Base-by-base conservation (phyloP, 1,140 invertebrate species). In the Aphaenogaster floridana region DNA sequence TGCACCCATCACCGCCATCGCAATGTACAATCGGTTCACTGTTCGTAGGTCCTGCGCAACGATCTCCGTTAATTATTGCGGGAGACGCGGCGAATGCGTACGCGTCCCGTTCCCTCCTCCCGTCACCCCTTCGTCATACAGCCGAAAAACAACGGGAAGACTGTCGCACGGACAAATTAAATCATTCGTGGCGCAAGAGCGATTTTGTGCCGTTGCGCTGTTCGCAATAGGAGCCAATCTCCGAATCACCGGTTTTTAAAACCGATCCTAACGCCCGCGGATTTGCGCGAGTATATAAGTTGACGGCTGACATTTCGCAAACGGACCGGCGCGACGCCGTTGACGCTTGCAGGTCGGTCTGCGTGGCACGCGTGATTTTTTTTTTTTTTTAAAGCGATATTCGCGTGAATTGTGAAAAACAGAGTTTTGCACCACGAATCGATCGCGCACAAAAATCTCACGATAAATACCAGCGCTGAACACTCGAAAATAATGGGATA, bases 11-110 rank as follows among this genome's bases (percentile, higher is more conserved):
- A 54, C 59, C 36, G 54, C 54, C 88, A 50, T 69, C 45, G 66
- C 66, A 74, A 85, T 88, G 89, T 81, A 90, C 89, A 90, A 91
- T 91, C 89, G 85, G 86, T 91, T 88, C 81, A 85, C 76, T 71
- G 86, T 85, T 88, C 89, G 64, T 88, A 91, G 89, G 78, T 86
- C 78, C 86, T 87, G 52, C 80, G 85, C 68, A 78, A 78, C 89
- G 89, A 90, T 90, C 89, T 90, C 68, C 69, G 89, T 79, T 90
- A 80, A 90, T 90, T 90, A 88, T 88, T 86, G 59, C 69, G 77
- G 63, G 84, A 54, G 69, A 68, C 17, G 57, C 17, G 84, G 76
- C 68, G 3, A 72, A 71, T 59, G 52, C 34, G 42, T 74, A 17
- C 54, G 13, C 11, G 59, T 28, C n/a, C 17, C 42, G 21, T 7